Base-by-base conservation (phyloP, 2,113 vertebrate genomes). In the Dicaeum eximium region DNA sequence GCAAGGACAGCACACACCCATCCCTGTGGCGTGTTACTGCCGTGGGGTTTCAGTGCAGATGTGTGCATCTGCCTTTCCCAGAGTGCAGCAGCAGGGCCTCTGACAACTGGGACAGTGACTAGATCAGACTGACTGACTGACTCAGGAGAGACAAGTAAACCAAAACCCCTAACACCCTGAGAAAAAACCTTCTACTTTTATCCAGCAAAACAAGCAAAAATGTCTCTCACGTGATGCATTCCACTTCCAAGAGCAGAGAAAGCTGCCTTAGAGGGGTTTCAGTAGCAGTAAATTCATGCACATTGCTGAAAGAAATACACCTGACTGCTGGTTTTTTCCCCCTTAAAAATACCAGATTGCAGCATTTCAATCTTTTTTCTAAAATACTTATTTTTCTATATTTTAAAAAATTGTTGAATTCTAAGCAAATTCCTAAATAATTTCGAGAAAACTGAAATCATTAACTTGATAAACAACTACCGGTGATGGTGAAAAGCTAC, bases 21-120 rank as follows among this genome's bases (percentile, higher is more conserved):
- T 16, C 30, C 1, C 30, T 31, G 38, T 64, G 21, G 21, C 33
- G 3, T 0, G 0, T 60, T 30, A 30, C 15, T 37, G 48, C 44
- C 40, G 15, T 0, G 45, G 15, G 31, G 27, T 25, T 38, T 20
- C n/a, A 19, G 13, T 2, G 35, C 61, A 71, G 38, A 15, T 31
- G 15, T 25, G 5, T 2, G 15, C 18, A 13, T 22, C 23, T 70
- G 48, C 14, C 61, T 60, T 64, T 53, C 65, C 20, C 28, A 21
- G 17, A 27, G 11, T 3, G 9, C 22, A 85, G 44, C 24, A 93
- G 19, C n/a, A 56, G 31, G 2, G 21, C 19, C 22, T 20, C 1
- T 27, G 33, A 10, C 11, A 44, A 6, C 44, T 60, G 37, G 27
- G 48, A 22, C 62, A 28, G 3, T n/a, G 15, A 88, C 47, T 3